phyloP scores from a whole-genome alignment of 2,113 vertebrate genomes.

The Pachycephala philippinensis region DNA sequence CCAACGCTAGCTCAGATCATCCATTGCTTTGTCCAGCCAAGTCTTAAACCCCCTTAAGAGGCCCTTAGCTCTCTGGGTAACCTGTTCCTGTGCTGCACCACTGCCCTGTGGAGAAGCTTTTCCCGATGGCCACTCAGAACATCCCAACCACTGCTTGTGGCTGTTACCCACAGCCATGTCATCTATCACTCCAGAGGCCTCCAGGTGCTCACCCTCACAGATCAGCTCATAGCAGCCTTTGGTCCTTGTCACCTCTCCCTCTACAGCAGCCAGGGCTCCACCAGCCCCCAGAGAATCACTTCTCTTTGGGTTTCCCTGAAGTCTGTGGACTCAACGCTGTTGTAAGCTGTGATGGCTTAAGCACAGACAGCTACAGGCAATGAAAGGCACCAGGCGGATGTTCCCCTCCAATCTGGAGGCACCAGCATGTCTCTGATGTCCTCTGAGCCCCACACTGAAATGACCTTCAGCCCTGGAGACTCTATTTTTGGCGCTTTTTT shows the following conservation, averaged over 20 bases:
- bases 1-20: not conserved
- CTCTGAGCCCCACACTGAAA: not conserved
- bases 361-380: not conserved
- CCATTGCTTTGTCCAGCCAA: not conserved
- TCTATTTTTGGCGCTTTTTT: not conserved
- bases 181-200: not conserved
- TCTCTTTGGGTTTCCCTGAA: not conserved
- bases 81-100: not conserved
- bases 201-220: not conserved
- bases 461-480: not conserved
- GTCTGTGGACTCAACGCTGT: not conserved
- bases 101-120: not conserved
- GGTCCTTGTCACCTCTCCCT: not conserved
- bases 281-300: not conserved
- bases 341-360: not conserved
- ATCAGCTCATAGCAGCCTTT: not conserved
- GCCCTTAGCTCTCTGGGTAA: not conserved
- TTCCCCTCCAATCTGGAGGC: not conserved
- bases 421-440: not conserved
- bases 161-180: too few species aligned
- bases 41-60: not conserved
- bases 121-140: not conserved
- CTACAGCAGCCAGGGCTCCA: not conserved
- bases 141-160: not conserved
- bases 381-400: not conserved